These are phyloP conservation scores for Amiota mariae DNA, from an alignment of 2,888 invertebrate genomes.

Conservation along the genomic window DNA sequence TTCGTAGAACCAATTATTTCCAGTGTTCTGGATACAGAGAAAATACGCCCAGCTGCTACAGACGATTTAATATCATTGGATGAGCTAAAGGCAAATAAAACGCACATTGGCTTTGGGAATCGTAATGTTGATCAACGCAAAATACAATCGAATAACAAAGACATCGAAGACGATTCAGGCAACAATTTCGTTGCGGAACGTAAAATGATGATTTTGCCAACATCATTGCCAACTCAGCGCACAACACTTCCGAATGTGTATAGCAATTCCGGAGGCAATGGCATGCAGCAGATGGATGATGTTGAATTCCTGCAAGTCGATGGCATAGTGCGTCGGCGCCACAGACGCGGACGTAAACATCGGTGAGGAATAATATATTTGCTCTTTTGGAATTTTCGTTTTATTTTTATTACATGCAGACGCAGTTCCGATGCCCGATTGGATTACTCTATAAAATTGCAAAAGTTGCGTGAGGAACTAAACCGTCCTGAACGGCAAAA, in stretches of 20 bases:
- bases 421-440: conserved; percentile 54
- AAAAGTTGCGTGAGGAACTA: conserved; percentile 69
- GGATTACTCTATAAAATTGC: conserved; percentile 65
- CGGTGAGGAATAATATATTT: conserved; percentile 54
- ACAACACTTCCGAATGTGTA: conserved; percentile 72
- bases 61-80: neutral
- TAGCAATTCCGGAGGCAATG: conserved; percentile 73
- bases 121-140: conserved; percentile 72
- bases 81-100: conserved; percentile 58
- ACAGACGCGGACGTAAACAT: conserved; percentile 70
- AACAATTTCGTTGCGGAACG: conserved; percentile 72
- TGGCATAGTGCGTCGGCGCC: conserved; percentile 68
- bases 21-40: conserved; percentile 12
- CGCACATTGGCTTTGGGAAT: conserved; percentile 50
- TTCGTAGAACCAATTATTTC: conserved; percentile 37
- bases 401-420: conserved; percentile 37
- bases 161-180: conserved; percentile 72
- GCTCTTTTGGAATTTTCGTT: conserved; percentile 11
- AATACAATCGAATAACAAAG: conserved; percentile 74
- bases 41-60: conserved; percentile 22
- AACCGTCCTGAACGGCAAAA: conserved; percentile 63
- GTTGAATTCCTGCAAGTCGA: conserved; percentile 71
- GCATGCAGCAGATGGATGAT: conserved; percentile 71
- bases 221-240: conserved; percentile 69
- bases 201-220: conserved; percentile 70